Conservation (phyloP, 2,888 invertebrate species). For the Drosophila tanythrix region DNA sequence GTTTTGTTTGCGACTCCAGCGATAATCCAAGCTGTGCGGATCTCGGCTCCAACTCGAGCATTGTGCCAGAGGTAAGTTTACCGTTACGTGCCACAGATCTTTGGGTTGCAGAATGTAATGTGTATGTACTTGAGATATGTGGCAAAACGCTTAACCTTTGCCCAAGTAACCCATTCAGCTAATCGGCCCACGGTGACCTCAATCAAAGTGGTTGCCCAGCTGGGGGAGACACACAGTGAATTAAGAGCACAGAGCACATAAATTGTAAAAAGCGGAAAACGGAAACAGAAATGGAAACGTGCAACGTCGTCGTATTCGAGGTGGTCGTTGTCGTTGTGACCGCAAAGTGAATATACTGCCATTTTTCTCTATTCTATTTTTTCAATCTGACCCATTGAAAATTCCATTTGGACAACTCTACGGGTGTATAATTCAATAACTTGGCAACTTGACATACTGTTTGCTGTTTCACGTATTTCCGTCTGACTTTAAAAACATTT, state of each 20-base stretch:
- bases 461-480: constrained; percentile 1
- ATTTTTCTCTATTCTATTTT: constrained; percentile 20
- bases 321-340: constrained; percentile 30
- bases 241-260: constrained; percentile 51
- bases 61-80: constrained; percentile 82
- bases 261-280: constrained; percentile 48
- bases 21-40: constrained; percentile 86
- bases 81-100: not conserved
- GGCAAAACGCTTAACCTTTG: constrained; percentile 42
- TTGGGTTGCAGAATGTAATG: not conserved
- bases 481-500: not conserved
- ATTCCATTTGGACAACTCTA: constrained; percentile 32
- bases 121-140: constrained; percentile 1
- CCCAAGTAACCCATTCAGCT: constrained; percentile 6
- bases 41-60: constrained; percentile 79
- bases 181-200: constrained; percentile 58
- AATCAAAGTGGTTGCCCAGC: constrained; percentile 44
- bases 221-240: constrained; percentile 31
- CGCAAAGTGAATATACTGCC: constrained; percentile 42
- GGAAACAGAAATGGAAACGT: constrained; percentile 73
- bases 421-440: constrained; percentile 37
- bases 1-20: constrained; percentile 86
- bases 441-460: constrained; percentile 32
- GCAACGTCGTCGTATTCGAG: constrained; percentile 56
- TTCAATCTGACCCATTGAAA: not conserved